Evolutionary conservation across 1,140 invertebrate species (phyloP).

Genomic region (Leptonema lineaticorne): DNA sequence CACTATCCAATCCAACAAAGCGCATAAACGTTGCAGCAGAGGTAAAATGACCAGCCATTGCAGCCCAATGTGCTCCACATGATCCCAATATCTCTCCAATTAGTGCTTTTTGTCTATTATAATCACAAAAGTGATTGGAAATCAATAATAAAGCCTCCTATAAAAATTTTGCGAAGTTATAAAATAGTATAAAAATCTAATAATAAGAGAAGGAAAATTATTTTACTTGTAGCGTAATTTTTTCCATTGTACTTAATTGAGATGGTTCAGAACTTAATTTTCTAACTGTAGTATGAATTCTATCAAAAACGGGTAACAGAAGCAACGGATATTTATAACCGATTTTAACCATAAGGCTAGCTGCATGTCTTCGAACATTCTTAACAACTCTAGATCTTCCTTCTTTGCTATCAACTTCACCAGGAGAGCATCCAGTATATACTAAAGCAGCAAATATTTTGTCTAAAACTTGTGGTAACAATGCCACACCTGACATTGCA

Average conservation of each 20-base stretch:
- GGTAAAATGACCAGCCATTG: conserved; percentile 62
- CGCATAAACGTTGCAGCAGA: conserved; percentile 69
- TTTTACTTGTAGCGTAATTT: conserved; percentile 67
- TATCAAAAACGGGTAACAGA: conserved; percentile 82
- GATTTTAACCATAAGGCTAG: conserved; percentile 86
- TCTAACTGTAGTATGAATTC: conserved; percentile 73
- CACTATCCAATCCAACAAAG: conserved; percentile 74
- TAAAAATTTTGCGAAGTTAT: conserved; percentile 24
- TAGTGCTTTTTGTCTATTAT: conserved; percentile 78
- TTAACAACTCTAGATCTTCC: conserved; percentile 72
- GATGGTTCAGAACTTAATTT: conserved; percentile 64
- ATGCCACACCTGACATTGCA: conserved; percentile 67
- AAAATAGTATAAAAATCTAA: conserved; percentile 35
- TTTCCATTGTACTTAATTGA: conserved; percentile 80
- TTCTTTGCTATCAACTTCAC: conserved; percentile 52
- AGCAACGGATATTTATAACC: conserved; percentile 82
- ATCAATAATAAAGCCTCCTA: conserved; percentile 76
- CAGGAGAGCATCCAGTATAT: conserved; percentile 61
- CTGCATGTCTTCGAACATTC: conserved; percentile 84
- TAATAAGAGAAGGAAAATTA: neutral
- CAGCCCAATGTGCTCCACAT: conserved; percentile 59
- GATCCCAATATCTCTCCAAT: conserved; percentile 70
- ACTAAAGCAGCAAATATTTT: conserved; percentile 84
- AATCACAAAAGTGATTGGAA: conserved; percentile 89
- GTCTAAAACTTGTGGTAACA: conserved; percentile 76